These are phyloP conservation scores for Odontesthes bonariensis DNA, from an alignment of 2,113 vertebrate genomes.

Conservation along the genomic window DNA sequence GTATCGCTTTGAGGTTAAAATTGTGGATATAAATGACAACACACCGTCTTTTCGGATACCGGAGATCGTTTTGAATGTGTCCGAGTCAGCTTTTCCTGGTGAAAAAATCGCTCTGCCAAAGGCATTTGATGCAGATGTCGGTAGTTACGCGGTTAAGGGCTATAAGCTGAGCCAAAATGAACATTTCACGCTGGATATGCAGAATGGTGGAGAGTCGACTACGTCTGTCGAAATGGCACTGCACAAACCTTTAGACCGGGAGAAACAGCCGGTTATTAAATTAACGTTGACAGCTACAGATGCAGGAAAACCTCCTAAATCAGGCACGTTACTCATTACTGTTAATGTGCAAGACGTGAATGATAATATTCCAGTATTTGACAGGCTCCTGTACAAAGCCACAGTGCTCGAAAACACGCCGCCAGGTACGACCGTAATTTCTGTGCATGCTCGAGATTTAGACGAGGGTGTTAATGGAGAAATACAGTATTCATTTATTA, in stretches of 20 bases:
- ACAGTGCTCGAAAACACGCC: constrained; percentile 73
- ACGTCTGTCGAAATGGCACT: constrained; percentile 76
- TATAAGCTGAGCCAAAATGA: constrained; percentile 82
- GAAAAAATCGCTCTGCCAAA: constrained; percentile 72
- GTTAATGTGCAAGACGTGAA: constrained; percentile 80
- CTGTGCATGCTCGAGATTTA: constrained; percentile 75
- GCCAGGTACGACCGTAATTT: constrained; percentile 58
- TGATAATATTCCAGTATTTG: constrained; percentile 81
- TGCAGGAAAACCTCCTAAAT: constrained; percentile 79
- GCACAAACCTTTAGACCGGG: constrained; percentile 79
- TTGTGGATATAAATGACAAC: constrained; percentile 89
- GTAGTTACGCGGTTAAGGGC: constrained; percentile 66
- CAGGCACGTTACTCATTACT: constrained; percentile 71
- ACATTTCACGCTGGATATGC: constrained; percentile 79
- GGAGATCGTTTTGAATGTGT: constrained; percentile 74
- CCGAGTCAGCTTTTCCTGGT: constrained; percentile 70
- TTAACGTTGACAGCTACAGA: constrained; percentile 78
- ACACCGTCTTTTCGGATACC: constrained; percentile 80
- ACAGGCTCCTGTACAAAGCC: constrained; percentile 77
- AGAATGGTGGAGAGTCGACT: constrained; percentile 68
- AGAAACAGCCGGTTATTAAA: constrained; percentile 69
- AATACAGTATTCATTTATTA: constrained; percentile 82
- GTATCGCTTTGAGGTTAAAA: constrained; percentile 81
- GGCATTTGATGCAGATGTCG: constrained; percentile 75
- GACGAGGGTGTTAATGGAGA: constrained; percentile 83